Percentiles rank a stretch among this genome's conserved stretches.
Conservation (phyloP, 2,113 vertebrate species). For the Pachycephala philippinensis region DNA sequence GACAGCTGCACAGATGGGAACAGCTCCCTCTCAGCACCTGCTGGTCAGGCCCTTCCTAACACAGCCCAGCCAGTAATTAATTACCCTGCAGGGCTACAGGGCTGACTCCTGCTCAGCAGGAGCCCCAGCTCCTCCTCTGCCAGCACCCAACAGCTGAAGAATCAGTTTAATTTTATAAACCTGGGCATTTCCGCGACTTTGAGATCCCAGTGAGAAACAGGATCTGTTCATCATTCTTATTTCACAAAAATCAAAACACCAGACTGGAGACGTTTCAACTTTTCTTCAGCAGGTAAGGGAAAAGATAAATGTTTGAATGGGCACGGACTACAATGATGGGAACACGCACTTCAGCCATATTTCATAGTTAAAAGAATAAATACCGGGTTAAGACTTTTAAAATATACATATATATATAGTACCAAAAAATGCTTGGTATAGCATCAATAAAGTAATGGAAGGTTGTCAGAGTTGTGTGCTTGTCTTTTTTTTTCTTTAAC, state of each 20-base stretch:
- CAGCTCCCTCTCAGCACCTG: accelerated
- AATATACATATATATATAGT: not conserved
- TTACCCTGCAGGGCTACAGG: not conserved
- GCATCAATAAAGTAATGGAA: not conserved
- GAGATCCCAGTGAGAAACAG: not conserved
- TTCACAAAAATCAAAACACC: not conserved
- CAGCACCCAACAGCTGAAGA: not conserved
- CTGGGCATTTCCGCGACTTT: not conserved
- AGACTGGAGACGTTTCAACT: not conserved
- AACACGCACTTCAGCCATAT: not conserved
- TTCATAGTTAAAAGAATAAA: not conserved
- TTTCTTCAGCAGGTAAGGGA: not conserved
- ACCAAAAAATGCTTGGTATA: not conserved
- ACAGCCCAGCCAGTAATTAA: accelerated
- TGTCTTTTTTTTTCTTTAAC: not conserved
- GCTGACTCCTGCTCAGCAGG: not conserved
- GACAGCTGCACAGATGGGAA: not conserved
- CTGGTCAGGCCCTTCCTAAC: not conserved
- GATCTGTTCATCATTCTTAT: not conserved
- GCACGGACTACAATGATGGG: not conserved
- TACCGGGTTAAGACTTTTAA: not conserved
- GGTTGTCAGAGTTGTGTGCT: not conserved
- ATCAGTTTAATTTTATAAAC: not conserved
- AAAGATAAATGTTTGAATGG: not conserved
- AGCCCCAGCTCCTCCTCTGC: not conserved